Percentiles rank a stretch among this genome's conserved stretches.
Evolutionary conservation across 2,113 vertebrate genomes (phyloP).

Genomic region (Calyptomena viridis): DNA sequence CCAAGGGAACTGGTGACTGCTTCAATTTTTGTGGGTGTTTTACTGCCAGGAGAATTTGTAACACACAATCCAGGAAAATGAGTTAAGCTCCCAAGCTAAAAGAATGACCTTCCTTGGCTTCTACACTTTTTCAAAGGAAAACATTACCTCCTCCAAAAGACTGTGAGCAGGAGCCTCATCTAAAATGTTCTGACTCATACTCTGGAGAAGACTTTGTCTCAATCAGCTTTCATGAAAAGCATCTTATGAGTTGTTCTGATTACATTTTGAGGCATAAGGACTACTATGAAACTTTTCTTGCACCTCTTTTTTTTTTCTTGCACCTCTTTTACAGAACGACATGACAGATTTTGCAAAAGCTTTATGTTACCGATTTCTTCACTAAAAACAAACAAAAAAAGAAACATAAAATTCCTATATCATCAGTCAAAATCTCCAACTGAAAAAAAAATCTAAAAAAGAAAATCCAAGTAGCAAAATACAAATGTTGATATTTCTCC

Average conservation of each 20-base stretch:
- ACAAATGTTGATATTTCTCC: background rate
- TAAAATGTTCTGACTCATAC: background rate
- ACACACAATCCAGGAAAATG: background rate
- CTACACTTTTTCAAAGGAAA: background rate
- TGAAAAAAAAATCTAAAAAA: background rate
- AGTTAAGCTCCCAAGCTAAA: background rate
- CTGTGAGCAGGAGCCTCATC: background rate
- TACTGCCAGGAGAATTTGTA: background rate
- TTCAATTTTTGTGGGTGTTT: background rate
- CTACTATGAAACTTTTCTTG: background rate
- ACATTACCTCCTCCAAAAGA: background rate
- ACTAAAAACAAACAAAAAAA: background rate
- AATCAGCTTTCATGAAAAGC: background rate
- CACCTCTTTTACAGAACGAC: background rate
- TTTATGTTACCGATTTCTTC: background rate
- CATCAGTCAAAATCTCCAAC: background rate
- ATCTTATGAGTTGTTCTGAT: background rate
- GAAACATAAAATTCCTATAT: background rate
- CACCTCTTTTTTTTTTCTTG: too few species aligned
- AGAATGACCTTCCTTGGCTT: background rate
- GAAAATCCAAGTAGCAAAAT: background rate
- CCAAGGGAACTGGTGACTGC: background rate
- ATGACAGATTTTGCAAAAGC: background rate
- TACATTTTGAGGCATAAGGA: background rate
- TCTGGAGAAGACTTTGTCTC: background rate